phyloP scores from a whole-genome alignment of 2,888 invertebrate species.

The Eulithis prunata region DNA sequence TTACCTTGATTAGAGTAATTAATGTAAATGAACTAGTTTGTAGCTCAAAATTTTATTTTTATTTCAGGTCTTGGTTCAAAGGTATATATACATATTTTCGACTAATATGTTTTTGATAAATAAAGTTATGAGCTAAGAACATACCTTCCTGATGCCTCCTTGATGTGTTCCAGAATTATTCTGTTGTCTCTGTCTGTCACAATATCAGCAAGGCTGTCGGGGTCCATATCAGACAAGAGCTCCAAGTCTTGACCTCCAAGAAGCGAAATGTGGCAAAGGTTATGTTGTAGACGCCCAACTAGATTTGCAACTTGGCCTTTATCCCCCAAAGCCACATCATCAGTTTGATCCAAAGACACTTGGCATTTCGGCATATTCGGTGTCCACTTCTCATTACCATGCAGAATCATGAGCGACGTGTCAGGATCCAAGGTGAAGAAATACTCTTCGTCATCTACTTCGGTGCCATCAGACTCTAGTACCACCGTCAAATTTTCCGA shows the following conservation, averaged over 20 bases:
- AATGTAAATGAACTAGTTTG: no score
- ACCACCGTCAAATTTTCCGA: constrained; percentile 90
- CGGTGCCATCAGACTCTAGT: constrained; percentile 96
- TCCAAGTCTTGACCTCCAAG: constrained; percentile 94
- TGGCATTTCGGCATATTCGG: constrained; percentile 86
- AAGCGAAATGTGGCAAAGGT: constrained; percentile 93
- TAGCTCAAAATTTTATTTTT: no score
- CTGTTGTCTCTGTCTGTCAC: constrained; percentile 89
- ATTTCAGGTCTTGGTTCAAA: no score
- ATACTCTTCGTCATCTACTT: constrained; percentile 98
- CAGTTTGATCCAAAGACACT: constrained; percentile 85
- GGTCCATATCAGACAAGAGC: constrained; percentile 94
- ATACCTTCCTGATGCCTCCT: constrained; percentile 92
- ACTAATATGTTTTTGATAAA: no score
- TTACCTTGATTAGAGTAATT: no score
- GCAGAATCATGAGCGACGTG: constrained; percentile 92
- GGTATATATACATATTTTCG: no score
- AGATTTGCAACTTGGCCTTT: constrained; percentile 88
- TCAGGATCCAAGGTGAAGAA: constrained; percentile 95
- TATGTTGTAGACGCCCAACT: constrained; percentile 91
- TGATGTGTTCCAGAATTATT: constrained; percentile 90
- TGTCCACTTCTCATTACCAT: constrained; percentile 90
- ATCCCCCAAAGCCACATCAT: constrained; percentile 80
- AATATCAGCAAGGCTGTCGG: constrained; percentile 93
- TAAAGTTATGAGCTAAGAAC: background rate